Conservation (phyloP, 2,797 vertebrate species). For the Enoplosus armatus region DNA sequence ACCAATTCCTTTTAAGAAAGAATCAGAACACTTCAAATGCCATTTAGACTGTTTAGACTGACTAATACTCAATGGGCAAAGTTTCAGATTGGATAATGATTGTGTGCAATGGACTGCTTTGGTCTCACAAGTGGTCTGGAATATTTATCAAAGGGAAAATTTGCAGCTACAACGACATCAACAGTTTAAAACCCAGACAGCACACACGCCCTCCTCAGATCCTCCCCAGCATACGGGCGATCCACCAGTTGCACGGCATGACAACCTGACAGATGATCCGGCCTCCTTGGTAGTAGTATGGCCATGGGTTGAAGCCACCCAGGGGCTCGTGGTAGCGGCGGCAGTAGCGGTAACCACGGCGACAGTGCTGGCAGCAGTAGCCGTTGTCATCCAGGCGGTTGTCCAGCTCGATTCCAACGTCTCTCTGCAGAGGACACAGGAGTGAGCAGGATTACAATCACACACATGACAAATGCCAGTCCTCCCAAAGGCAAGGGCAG, state of each 20-base stretch:
- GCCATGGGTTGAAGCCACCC: conserved; percentile 93
- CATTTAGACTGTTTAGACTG: conserved; percentile 56
- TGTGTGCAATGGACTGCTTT: conserved; percentile 55
- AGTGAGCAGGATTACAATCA: conserved; percentile 66
- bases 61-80: conserved; percentile 44
- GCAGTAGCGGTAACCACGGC: conserved; percentile 92
- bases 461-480: conserved; percentile 74
- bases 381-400: conserved; percentile 91
- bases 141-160: conserved; percentile 51
- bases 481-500: conserved; percentile 68
- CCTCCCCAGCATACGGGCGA: conserved; percentile 95
- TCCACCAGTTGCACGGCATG: conserved; percentile 99
- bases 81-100: conserved; percentile 61
- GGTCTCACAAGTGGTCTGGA: conserved; percentile 51
- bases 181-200: conserved; percentile 45
- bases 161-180: conserved; percentile 29
- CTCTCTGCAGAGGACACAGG: conserved; percentile 87
- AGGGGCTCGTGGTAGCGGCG: conserved; percentile 92
- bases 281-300: conserved; percentile 96
- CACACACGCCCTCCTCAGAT: conserved; percentile 80
- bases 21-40: conserved; percentile 42
- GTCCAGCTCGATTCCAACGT: conserved; percentile 92
- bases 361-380: conserved; percentile 94
- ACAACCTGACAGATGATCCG: conserved; percentile 94
- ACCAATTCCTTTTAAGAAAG: conserved; percentile 47